Evolutionary conservation across 2,797 vertebrate species (phyloP).

Genomic region (Smutsia gigantea): DNA sequence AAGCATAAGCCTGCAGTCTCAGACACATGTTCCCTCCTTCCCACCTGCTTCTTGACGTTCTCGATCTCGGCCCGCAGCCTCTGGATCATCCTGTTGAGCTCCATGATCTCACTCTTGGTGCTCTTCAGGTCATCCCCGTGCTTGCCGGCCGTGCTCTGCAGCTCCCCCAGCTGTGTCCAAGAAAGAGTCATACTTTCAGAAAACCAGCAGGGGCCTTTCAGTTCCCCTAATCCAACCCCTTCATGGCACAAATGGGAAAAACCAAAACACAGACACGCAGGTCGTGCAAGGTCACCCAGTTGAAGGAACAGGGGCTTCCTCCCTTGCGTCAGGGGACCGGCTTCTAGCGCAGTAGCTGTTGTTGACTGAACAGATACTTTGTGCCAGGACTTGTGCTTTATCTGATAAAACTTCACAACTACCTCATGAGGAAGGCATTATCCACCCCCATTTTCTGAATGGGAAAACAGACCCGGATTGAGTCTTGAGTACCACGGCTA

Average conservation of each 20-base stretch:
- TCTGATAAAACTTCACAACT: not conserved
- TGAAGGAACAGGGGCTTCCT: not conserved
- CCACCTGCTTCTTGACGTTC: slow-evolving; percentile 91
- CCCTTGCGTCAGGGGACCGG: not conserved
- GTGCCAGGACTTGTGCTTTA: not conserved
- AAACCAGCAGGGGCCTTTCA: not conserved
- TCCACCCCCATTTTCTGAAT: not conserved
- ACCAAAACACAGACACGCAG: not conserved
- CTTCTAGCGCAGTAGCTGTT: not conserved
- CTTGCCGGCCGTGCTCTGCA: slow-evolving; percentile 50
- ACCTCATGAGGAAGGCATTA: not conserved
- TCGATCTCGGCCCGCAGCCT: slow-evolving; percentile 91
- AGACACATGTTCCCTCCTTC: not conserved
- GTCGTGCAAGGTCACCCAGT: no score
- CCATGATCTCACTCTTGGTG: slow-evolving; percentile 89
- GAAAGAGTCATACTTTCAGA: not conserved
- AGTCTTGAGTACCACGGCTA: not conserved
- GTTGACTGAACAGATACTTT: not conserved
- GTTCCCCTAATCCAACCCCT: not conserved
- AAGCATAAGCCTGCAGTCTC: not conserved
- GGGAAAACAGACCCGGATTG: not conserved
- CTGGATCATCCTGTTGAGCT: slow-evolving; percentile 92
- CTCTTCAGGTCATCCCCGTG: slow-evolving; percentile 60
- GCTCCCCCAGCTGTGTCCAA: slow-evolving; percentile 48
- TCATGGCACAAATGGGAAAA: not conserved